Evolutionary conservation across 1,140 invertebrate genomes (phyloP).

Genomic region (Zaprionus lachaisei): DNA sequence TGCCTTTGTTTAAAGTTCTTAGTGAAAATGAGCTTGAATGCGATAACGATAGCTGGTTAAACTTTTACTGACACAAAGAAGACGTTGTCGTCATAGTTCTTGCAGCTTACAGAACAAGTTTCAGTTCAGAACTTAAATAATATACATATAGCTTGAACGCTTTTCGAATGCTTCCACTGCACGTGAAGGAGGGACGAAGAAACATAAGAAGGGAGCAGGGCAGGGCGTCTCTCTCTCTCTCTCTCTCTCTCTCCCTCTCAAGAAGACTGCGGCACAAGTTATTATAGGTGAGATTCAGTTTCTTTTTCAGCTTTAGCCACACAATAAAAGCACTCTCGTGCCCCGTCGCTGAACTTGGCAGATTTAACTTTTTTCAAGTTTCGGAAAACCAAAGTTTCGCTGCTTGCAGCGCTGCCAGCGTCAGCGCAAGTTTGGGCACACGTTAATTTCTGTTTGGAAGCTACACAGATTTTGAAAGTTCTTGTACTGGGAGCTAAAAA

Average conservation of each 20-base stretch:
- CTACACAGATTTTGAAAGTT: constrained; percentile 83
- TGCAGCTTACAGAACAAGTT: constrained; percentile 69
- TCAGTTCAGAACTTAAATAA: constrained; percentile 68
- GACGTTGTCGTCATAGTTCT: constrained; percentile 5
- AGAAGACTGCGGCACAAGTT: constrained; percentile 41
- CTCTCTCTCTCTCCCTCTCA: not conserved
- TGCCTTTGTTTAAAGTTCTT: constrained; percentile 17
- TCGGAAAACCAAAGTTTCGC: constrained; percentile 69
- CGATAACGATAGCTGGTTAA: constrained; percentile 42
- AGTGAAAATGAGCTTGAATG: not conserved
- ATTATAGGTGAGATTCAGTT: constrained; percentile 5
- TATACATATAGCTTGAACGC: constrained; percentile 65
- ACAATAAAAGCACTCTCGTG: constrained; percentile 72
- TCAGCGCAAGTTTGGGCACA: constrained; percentile 72
- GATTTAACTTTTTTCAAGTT: constrained; percentile 83
- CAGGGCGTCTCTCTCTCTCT: no score
- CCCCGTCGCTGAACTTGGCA: constrained; percentile 71
- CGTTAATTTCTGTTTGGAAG: constrained; percentile 80
- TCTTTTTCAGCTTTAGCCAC: constrained; percentile 7
- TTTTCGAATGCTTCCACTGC: constrained; percentile 41
- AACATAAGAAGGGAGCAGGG: not conserved
- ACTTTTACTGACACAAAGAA: constrained; percentile 53
- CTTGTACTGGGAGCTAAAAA: constrained; percentile 83
- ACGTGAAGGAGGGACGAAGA: constrained; percentile 3
- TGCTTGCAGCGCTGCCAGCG: constrained; percentile 17